A percentile compares a stretch with the other conserved stretches of the same genome.
phyloP scores from a whole-genome alignment of 2,888 invertebrate species.

The Andrena chrysosceles region DNA sequence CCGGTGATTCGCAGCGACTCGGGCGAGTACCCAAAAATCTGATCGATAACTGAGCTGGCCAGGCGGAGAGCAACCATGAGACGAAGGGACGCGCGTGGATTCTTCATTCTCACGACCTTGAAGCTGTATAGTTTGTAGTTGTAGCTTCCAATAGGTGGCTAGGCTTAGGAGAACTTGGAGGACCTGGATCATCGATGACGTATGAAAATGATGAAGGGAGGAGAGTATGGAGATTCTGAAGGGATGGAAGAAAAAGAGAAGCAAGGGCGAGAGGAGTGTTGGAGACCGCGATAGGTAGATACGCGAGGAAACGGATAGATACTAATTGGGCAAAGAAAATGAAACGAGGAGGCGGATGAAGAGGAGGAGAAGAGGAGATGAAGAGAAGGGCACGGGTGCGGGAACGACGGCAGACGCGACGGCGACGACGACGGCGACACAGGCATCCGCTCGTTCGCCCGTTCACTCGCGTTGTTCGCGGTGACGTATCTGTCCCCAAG shows the following conservation, averaged over 20 bases:
- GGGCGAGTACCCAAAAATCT: not conserved
- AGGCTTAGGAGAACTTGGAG: not conserved
- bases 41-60: constrained; percentile 39
- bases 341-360: constrained; percentile 17
- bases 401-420: constrained; percentile 71
- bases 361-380: not conserved
- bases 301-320: constrained; percentile 60
- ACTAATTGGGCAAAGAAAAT: constrained; percentile 60
- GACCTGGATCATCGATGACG: constrained; percentile 1
- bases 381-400: constrained; percentile 21
- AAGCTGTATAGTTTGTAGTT: not conserved
- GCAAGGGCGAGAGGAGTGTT: not conserved
- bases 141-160: not conserved
- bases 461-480: constrained; percentile 74
- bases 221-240: constrained; percentile 9
- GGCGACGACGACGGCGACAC: constrained; percentile 58
- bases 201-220: constrained; percentile 28
- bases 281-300: constrained; percentile 51
- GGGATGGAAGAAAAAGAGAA: constrained; percentile 2
- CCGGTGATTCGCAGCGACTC: not conserved
- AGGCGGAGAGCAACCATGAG: too few relatives aligned
- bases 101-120: not conserved
- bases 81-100: too few relatives aligned
- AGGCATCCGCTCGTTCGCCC: constrained; percentile 55
- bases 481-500: constrained; percentile 84